Percentiles rank a stretch among this genome's conserved stretches.
These are phyloP conservation scores for Metalampra italica DNA, from an alignment of 2,888 invertebrate species.

Conservation along the genomic window DNA sequence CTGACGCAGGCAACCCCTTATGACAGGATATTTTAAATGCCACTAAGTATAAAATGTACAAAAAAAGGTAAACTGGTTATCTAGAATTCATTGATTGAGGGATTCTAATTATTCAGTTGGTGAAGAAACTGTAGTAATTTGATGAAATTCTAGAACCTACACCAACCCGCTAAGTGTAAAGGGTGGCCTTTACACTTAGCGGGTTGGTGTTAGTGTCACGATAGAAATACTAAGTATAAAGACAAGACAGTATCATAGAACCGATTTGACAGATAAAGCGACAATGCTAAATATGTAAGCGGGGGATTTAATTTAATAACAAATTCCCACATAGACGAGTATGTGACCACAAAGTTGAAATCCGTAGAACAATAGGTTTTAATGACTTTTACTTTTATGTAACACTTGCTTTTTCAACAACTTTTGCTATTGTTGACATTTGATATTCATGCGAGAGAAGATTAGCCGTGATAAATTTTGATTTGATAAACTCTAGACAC, in stretches of 20 bases:
- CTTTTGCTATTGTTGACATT: conserved; percentile 9
- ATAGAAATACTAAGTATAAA: no score
- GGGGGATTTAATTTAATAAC: not conserved
- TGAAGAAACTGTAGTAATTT: no score
- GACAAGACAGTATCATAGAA: not conserved
- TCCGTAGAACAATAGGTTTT: conserved; percentile 15
- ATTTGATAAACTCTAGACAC: not conserved
- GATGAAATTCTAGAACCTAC: no score
- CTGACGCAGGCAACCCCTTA: no score
- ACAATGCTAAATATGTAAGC: not conserved
- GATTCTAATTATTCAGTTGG: no score
- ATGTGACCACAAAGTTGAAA: not conserved
- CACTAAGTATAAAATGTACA: no score
- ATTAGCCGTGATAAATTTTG: not conserved
- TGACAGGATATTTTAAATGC: no score
- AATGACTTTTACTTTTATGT: conserved; percentile 46
- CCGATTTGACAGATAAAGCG: not conserved
- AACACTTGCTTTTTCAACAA: conserved; percentile 32
- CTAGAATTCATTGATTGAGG: no score
- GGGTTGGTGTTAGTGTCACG: no score
- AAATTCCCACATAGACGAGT: not conserved
- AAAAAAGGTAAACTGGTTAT: no score
- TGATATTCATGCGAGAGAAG: conserved; percentile 5
- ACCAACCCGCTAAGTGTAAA: no score
- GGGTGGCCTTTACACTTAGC: no score